Percentiles rank a stretch among this genome's conserved stretches.
phyloP scores from a whole-genome alignment of 2,113 vertebrate species.

The Elaphurus davidianus region DNA sequence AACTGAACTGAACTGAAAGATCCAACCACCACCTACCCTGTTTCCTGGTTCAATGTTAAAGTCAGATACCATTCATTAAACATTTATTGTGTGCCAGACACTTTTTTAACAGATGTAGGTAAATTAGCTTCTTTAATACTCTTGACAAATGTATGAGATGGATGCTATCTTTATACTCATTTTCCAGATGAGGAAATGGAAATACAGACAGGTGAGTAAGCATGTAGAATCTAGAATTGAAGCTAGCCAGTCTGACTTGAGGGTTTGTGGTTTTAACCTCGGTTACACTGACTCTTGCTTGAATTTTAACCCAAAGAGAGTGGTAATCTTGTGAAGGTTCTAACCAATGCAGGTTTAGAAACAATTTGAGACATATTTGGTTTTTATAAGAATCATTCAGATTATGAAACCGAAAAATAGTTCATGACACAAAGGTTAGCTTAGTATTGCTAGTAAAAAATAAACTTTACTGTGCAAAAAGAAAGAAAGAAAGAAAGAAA shows the following conservation, averaged over 20 bases:
- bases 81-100: not conserved
- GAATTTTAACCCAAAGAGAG: not conserved
- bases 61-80: not conserved
- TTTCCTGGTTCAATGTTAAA: not conserved
- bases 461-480: not conserved
- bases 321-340: not conserved
- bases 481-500: not conserved
- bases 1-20: not conserved
- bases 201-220: not conserved
- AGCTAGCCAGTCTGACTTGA: not conserved
- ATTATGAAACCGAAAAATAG: not conserved
- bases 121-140: not conserved
- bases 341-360: not conserved
- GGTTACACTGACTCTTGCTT: not conserved
- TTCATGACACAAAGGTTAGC: not conserved
- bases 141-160: not conserved
- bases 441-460: not conserved
- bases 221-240: not conserved
- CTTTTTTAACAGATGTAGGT: not conserved
- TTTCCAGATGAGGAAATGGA: not conserved
- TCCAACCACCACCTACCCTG: not conserved
- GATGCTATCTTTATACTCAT: not conserved
- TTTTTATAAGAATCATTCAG: constrained; percentile 20
- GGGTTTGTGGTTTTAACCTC: not conserved
- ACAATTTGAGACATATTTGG: not conserved